Conservation (phyloP, 2,113 vertebrate species). For the Podarcis muralis region DNA sequence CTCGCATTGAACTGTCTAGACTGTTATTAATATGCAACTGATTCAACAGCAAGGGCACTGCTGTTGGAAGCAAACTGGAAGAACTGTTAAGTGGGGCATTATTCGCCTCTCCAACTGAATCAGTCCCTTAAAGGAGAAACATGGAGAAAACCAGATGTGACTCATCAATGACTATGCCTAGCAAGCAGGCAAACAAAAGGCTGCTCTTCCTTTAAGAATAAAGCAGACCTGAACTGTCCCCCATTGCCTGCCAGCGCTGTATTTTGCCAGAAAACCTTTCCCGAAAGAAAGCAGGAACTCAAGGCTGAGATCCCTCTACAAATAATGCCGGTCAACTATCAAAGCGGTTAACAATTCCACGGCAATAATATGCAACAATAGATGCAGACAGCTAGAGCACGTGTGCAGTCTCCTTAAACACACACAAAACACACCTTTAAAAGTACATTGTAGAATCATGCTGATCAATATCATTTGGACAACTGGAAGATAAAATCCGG, state of each 20-base stretch:
- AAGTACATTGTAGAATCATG: slow-evolving; percentile 8
- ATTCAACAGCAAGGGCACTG: slow-evolving; percentile 56
- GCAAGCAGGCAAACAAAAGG: slow-evolving; percentile 52
- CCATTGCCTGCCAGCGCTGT: slow-evolving; percentile 10
- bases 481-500: slow-evolving; percentile 60
- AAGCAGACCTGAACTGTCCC: slow-evolving; percentile 53
- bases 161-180: slow-evolving; percentile 30
- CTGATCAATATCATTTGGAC: slow-evolving; percentile 49
- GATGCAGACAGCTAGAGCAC: not conserved
- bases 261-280: slow-evolving; percentile 33
- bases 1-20: slow-evolving; percentile 73
- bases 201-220: slow-evolving; percentile 53
- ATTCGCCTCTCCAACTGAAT: slow-evolving; percentile 67
- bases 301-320: slow-evolving; percentile 18
- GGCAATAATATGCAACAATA: not conserved
- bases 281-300: slow-evolving; percentile 27
- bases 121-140: slow-evolving; percentile 56
- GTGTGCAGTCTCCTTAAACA: not conserved
- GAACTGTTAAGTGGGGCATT: slow-evolving; percentile 58
- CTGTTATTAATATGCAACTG: slow-evolving; percentile 72
- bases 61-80: slow-evolving; percentile 50
- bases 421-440: not conserved
- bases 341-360: slow-evolving; percentile 60
- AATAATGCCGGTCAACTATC: not conserved
- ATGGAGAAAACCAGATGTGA: slow-evolving; percentile 63